Percentiles rank a stretch among this genome's conserved stretches.
These are phyloP conservation scores for Oxyteleia sp. DNA, from an alignment of 2,888 invertebrate genomes.

Conservation along the genomic window DNA sequence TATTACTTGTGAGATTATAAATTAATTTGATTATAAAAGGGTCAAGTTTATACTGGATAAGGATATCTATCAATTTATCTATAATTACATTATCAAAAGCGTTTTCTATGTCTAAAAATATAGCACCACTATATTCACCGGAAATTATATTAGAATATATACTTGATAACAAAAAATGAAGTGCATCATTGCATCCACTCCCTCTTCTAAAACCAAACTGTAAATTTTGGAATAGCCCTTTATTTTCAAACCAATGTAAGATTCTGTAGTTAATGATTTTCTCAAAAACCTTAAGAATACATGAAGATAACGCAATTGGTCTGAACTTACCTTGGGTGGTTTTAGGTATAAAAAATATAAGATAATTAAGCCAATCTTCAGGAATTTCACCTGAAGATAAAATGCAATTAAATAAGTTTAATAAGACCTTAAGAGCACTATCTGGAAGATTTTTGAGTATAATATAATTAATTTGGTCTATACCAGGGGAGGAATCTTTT, in stretches of 20 bases:
- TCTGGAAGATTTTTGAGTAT: neutral
- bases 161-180: neutral
- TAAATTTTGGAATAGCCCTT: neutral
- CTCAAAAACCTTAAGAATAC: too few species aligned
- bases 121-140: too few species aligned
- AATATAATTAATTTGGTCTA: slow-evolving; percentile 9
- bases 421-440: neutral
- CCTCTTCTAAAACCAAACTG: slow-evolving; percentile 5
- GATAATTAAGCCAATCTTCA: slow-evolving; percentile 1
- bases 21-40: slow-evolving; percentile 14
- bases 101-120: too few species aligned
- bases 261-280: too few species aligned
- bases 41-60: slow-evolving; percentile 10
- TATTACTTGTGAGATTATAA: slow-evolving; percentile 5
- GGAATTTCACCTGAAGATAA: slow-evolving; percentile 4
- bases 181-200: neutral
- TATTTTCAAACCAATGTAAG: neutral
- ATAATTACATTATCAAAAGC: neutral
- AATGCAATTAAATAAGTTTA: neutral
- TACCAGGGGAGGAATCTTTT: neutral
- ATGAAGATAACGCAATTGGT: too few species aligned
- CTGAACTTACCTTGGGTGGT: too few species aligned
- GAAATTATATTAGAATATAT: neutral
- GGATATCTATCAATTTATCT: neutral
- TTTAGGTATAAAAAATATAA: slow-evolving; percentile 3